A percentile compares a stretch with the other conserved stretches of the same genome.
These are phyloP conservation scores for Meganola albula DNA, from an alignment of 2,888 invertebrate species.

Conservation along the genomic window DNA sequence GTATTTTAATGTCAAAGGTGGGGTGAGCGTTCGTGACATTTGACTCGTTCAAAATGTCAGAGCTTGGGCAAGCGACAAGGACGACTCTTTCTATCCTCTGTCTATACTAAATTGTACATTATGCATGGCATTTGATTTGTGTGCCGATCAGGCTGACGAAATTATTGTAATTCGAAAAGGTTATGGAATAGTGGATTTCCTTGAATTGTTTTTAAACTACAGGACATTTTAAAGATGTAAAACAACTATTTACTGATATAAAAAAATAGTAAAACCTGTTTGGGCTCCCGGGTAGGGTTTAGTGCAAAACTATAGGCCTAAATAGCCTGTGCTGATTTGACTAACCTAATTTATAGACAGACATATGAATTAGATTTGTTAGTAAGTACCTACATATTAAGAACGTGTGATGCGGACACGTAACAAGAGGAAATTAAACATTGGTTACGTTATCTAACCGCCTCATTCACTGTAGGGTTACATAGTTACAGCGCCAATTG, in stretches of 20 bases:
- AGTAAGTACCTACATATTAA: too few species aligned
- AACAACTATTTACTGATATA: conserved; percentile 20
- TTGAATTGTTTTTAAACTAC: conserved; percentile 54
- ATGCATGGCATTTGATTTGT: conserved; percentile 72
- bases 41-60: conserved; percentile 73
- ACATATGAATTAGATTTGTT: too few species aligned
- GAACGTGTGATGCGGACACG: conserved; percentile 37
- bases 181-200: conserved; percentile 67
- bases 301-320: too few species aligned
- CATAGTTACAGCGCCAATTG: too few species aligned
- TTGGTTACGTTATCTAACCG: conserved; percentile 56
- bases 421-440: conserved; percentile 58
- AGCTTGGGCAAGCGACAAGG: conserved; percentile 74
- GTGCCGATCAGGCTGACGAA: conserved; percentile 55
- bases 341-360: too few species aligned
- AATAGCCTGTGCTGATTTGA: too few species aligned
- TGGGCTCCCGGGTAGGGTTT: too few species aligned
- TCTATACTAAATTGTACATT: conserved; percentile 58
- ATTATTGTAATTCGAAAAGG: conserved; percentile 65
- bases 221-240: conserved; percentile 44
- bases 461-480: too few species aligned
- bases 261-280: conserved; percentile 22
- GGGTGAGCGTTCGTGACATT: conserved; percentile 70
- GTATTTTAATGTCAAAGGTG: conserved; percentile 64
- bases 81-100: conserved; percentile 73